phyloP scores from a whole-genome alignment of 37 sponge, comb jelly and placozoan species.

The Bolinopsis microptera region DNA sequence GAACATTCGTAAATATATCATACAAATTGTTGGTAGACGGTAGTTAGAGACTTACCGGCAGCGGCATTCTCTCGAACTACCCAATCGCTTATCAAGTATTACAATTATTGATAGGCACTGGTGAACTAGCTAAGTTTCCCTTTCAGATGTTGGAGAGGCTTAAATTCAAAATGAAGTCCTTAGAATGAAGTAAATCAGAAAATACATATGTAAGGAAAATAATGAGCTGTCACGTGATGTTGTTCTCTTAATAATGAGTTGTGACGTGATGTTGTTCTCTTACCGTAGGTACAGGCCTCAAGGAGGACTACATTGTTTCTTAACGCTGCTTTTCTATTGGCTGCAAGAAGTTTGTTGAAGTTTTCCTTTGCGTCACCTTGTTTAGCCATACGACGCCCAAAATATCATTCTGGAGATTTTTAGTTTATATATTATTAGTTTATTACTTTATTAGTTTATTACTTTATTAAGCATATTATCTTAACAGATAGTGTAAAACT shows the following conservation, averaged over 20 bases:
- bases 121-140: background rate
- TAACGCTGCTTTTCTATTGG: background rate
- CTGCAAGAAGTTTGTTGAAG: background rate
- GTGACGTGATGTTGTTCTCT: too few species aligned
- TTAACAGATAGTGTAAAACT: too few species aligned
- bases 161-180: background rate
- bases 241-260: too few species aligned
- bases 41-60: background rate
- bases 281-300: conserved; percentile 49
- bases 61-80: too few species aligned
- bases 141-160: background rate
- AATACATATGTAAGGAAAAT: background rate
- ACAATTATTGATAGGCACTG: background rate
- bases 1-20: background rate
- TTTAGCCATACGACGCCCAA: conserved; percentile 40
- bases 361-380: background rate
- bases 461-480: background rate
- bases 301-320: conserved; percentile 44
- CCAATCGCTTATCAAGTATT: too few species aligned
- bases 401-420: background rate
- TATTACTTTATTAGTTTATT: background rate
- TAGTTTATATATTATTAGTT: too few species aligned
- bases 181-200: background rate
- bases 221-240: too few species aligned
- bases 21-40: too few species aligned